phyloP scores from a whole-genome alignment of 2,888 invertebrate species.

The Stegana nigrithorax region DNA sequence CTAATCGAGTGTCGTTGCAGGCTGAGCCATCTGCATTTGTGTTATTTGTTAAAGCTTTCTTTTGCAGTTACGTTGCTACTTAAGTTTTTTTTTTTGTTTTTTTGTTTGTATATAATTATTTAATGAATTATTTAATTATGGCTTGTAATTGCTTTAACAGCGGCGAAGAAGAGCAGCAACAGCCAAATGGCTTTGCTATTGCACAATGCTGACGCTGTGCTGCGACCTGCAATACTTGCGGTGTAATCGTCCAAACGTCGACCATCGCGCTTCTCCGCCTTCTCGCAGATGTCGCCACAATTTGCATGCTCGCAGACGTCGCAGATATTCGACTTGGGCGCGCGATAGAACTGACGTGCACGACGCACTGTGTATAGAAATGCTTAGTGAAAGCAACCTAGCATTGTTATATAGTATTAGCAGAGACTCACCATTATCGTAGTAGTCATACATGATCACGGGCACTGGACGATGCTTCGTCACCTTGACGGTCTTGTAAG shows the following conservation, averaged over 20 bases:
- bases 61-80: neutral
- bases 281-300: conserved; percentile 65
- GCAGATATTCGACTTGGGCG: conserved; percentile 78
- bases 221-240: conserved; percentile 36
- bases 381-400: neutral
- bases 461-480: conserved; percentile 88
- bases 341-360: conserved; percentile 85
- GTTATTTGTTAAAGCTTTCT: conserved; percentile 53
- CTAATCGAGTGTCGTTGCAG: too few species aligned
- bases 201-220: conserved; percentile 14
- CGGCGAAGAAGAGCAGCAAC: neutral
- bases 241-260: conserved; percentile 45
- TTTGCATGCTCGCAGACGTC: conserved; percentile 84
- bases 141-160: conserved; percentile 24
- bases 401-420: neutral
- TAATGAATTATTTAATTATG: conserved; percentile 6
- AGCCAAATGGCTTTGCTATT: neutral
- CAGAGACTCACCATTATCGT: conserved; percentile 88
- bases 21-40: neutral
- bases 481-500: conserved; percentile 86
- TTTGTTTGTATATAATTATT: neutral
- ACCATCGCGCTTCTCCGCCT: conserved; percentile 63
- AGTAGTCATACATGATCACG: conserved; percentile 90
- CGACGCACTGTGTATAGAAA: conserved; percentile 74
- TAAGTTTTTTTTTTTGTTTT: conserved; percentile 26